phyloP scores from a whole-genome alignment of 2,888 invertebrate species.

The Xanthia icteritia region DNA sequence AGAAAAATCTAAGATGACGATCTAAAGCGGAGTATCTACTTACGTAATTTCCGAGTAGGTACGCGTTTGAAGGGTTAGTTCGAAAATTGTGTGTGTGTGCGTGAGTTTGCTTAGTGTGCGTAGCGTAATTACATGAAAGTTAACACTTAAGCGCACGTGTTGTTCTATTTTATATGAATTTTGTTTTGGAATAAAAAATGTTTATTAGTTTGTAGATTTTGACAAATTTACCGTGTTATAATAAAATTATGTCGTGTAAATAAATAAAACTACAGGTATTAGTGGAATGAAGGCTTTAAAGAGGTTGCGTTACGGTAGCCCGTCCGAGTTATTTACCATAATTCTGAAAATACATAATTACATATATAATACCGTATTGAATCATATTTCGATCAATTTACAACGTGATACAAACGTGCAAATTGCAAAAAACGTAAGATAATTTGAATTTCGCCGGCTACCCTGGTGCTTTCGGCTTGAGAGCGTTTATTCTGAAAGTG shows the following conservation, averaged over 20 bases:
- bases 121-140: constrained; percentile 67
- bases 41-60: constrained; percentile 82
- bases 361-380: too few relatives aligned
- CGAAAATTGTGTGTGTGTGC: constrained; percentile 67
- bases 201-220: background rate
- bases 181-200: constrained; percentile 27
- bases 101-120: constrained; percentile 61
- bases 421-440: background rate
- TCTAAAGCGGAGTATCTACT: constrained; percentile 83
- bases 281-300: background rate
- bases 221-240: background rate
- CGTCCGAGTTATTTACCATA: background rate
- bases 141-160: constrained; percentile 70
- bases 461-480: too few relatives aligned
- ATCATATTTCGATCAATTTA: background rate
- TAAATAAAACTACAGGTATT: background rate
- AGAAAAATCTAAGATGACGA: constrained; percentile 88
- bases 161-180: constrained; percentile 38
- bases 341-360: background rate
- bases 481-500: too few relatives aligned
- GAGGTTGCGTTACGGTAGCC: background rate
- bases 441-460: background rate
- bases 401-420: too few relatives aligned
- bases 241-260: background rate
- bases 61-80: constrained; percentile 80